Base-by-base conservation (phyloP, 2,888 invertebrate species). In the Ophonus ardosiacus region DNA sequence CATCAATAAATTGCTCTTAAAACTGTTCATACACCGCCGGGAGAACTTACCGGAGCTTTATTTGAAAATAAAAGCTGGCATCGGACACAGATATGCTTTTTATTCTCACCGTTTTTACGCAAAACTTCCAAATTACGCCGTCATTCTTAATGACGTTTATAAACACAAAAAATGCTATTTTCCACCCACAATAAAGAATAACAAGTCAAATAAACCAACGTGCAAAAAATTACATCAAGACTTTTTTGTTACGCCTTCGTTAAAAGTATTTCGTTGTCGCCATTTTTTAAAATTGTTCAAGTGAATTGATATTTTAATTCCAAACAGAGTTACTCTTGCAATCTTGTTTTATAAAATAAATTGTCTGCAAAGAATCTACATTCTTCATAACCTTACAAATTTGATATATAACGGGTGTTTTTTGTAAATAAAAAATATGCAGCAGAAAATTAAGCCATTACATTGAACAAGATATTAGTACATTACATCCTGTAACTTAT, bases 121-220 rank as follows among this genome's bases (percentile, higher is more conserved):
- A 61, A 80, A 51, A 80, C 38, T 80, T 83, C 56, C 59, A 74
- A 83, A 83, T 76, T 83, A 83, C 76, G 61, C 40, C 83, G 83
- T 83, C 83, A 83, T 83, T 83, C 83, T 83, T 83, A 83, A 83
- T 83, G 76, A 74, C 21, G 83, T 83, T 74, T 74, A 83, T 83
- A 76, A 83, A 76, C 83, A 21, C 83, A 83, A 83, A 83, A 83
- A 83, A 83, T 40, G 71, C 57, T 83, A 71, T 74, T 68, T 83
- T 76, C 15, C 59, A 38, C 43, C 74, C 57, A 61, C 74, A 76
- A 83, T 76, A 76, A 83, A 74, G 83, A 71, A 74, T 83, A 76
- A 83, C 83, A 83, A 40, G 59, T 71, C 83, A 74, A 83, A 83
- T 74, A 61, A 74, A 56, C 74, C 59, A 24, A 40, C 83, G 15